A percentile compares a stretch with the other conserved stretches of the same genome.
phyloP scores from a whole-genome alignment of 2,888 invertebrate genomes.

The Chrysolina haemoptera region DNA sequence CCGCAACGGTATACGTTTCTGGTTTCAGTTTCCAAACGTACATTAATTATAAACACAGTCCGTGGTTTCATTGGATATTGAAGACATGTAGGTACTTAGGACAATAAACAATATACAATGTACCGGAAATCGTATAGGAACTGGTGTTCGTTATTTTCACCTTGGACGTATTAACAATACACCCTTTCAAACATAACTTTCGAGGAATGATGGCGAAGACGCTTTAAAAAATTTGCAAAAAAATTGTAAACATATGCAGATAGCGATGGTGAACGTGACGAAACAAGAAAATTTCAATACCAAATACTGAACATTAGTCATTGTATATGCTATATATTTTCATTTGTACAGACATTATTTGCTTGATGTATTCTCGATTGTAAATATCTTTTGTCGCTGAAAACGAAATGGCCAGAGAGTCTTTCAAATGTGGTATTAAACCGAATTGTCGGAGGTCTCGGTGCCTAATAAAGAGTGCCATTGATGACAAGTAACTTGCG shows the following conservation, averaged over 20 bases:
- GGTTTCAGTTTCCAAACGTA: background rate
- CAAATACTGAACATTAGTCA: no score
- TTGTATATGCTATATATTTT: no score
- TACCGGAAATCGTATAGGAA: constrained; percentile 7
- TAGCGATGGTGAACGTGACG: no score
- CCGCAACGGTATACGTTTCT: background rate
- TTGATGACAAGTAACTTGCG: constrained; percentile 14
- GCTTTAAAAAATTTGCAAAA: no score
- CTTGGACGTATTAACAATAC: constrained; percentile 1
- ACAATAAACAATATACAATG: constrained; percentile 12
- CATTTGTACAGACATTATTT: background rate
- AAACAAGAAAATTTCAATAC: no score
- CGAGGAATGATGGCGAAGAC: no score
- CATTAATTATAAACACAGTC: constrained; percentile 9
- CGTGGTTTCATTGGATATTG: background rate
- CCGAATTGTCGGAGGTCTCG: constrained; percentile 11
- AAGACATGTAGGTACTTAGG: constrained; percentile 4
- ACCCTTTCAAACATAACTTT: background rate
- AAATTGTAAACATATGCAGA: no score
- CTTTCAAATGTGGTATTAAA: constrained; percentile 14
- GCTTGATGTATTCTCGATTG: background rate
- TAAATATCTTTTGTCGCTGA: constrained; percentile 1
- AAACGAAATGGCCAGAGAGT: background rate
- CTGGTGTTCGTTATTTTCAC: background rate
- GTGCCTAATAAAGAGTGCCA: constrained; percentile 14